These are phyloP conservation scores for Odontamblyopus lacepedii DNA, from an alignment of 2,797 vertebrate species.

Conservation along the genomic window DNA sequence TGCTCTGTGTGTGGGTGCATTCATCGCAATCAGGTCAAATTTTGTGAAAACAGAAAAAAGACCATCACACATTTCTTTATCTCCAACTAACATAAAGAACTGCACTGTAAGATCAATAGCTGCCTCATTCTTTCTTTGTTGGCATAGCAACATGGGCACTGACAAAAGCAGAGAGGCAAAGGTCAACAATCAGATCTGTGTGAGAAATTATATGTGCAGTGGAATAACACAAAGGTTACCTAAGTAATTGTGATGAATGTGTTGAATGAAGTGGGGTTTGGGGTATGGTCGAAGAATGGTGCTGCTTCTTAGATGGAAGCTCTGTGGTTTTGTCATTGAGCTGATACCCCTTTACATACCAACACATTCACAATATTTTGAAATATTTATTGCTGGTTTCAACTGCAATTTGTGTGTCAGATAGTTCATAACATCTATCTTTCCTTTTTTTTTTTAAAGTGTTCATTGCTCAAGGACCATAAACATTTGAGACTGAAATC, in stretches of 20 bases:
- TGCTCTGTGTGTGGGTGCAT: background rate
- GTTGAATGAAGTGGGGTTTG: background rate
- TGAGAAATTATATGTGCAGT: background rate
- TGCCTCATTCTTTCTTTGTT: background rate
- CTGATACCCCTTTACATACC: background rate
- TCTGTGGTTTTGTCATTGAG: background rate
- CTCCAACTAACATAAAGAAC: background rate
- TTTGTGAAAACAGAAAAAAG: slow-evolving; percentile 5
- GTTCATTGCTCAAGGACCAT: no score
- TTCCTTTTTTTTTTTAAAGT: no score
- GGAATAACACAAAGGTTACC: background rate
- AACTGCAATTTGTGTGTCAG: no score
- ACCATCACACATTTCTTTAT: slow-evolving; percentile 4
- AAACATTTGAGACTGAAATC: no score
- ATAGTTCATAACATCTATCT: no score
- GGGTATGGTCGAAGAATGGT: background rate
- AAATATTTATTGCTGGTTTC: no score
- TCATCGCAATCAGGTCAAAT: slow-evolving; percentile 6
- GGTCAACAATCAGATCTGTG: background rate
- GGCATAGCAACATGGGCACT: slow-evolving; percentile 1
- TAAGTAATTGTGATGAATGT: slow-evolving; percentile 1
- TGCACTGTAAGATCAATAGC: background rate
- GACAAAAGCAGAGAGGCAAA: slow-evolving; percentile 3
- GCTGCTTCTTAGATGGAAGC: background rate
- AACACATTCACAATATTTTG: no score